Conservation (phyloP, 1,140 invertebrate species). For the Bombus affinis region DNA sequence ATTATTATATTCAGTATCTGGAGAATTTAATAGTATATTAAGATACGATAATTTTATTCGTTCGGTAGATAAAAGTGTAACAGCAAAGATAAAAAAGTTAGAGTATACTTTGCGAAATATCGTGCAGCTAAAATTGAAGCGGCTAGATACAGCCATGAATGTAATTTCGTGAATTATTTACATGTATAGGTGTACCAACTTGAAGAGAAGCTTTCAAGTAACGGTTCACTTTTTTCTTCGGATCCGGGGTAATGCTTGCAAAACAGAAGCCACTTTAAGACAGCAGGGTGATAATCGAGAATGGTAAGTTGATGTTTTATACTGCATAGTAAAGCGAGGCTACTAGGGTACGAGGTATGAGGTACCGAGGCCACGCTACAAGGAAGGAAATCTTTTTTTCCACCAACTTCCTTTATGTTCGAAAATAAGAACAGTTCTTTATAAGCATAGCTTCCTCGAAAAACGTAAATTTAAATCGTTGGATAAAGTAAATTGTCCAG, state of each 20-base stretch:
- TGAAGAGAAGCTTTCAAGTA: conserved; percentile 11
- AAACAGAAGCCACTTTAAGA: conserved; percentile 32
- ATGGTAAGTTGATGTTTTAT: conserved; percentile 36
- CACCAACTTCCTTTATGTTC: background rate
- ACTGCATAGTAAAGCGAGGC: background rate
- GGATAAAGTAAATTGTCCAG: background rate
- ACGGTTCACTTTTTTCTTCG: conserved; percentile 25
- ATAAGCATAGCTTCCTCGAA: background rate
- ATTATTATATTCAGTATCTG: too few species aligned
- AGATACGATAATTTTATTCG: too few species aligned
- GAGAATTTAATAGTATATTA: too few species aligned
- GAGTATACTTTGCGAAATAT: background rate
- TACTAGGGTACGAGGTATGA: background rate
- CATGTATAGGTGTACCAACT: background rate
- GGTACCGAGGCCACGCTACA: background rate
- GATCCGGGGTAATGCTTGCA: conserved; percentile 29
- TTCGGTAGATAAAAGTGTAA: too few species aligned
- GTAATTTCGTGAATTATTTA: conserved; percentile 1
- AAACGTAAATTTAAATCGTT: too few species aligned
- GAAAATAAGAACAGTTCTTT: background rate
- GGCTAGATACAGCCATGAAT: background rate
- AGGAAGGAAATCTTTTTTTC: background rate
- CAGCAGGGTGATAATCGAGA: conserved; percentile 31
- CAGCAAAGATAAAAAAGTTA: too few species aligned
- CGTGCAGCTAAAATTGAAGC: background rate